Percentiles rank a stretch among this genome's conserved stretches.
Conservation (phyloP, 2,797 vertebrate genomes). For the Muscicapa comitata region DNA sequence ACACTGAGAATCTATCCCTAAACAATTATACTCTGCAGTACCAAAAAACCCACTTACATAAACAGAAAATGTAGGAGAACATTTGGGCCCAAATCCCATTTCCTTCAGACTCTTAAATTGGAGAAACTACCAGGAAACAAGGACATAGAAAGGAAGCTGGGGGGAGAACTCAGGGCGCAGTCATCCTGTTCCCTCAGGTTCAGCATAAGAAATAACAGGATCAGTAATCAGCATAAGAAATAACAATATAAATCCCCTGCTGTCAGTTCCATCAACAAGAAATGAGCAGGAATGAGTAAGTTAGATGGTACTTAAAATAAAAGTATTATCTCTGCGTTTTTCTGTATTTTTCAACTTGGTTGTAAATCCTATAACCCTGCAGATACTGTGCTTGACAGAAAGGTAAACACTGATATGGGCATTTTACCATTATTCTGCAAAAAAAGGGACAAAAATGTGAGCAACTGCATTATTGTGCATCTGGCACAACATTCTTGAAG, state of each 20-base stretch:
- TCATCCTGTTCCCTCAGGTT: neutral
- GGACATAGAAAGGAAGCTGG: neutral
- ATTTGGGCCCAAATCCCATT: neutral
- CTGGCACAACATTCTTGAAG: neutral
- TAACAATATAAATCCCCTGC: conserved; percentile 22
- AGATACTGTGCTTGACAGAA: neutral
- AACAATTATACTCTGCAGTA: conserved; percentile 34
- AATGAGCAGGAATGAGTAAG: conserved; percentile 14
- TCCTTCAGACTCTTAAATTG: neutral
- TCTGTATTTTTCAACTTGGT: neutral
- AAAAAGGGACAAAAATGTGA: neutral
- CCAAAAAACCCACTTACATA: neutral
- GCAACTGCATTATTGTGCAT: neutral
- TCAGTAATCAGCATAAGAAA: neutral
- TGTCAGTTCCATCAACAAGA: conserved; percentile 16
- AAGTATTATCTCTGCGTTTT: neutral
- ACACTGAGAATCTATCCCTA: conserved; percentile 2
- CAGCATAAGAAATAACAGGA: conserved; percentile 6
- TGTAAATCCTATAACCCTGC: neutral
- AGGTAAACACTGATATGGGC: neutral
- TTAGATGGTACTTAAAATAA: neutral
- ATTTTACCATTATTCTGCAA: neutral
- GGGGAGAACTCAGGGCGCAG: neutral
- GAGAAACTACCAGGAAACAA: neutral
- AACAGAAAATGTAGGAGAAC: neutral